Percentiles rank a stretch among this genome's conserved stretches.
Evolutionary conservation across 2,888 invertebrate species (phyloP).

Genomic region (Orchesella flavescens): DNA sequence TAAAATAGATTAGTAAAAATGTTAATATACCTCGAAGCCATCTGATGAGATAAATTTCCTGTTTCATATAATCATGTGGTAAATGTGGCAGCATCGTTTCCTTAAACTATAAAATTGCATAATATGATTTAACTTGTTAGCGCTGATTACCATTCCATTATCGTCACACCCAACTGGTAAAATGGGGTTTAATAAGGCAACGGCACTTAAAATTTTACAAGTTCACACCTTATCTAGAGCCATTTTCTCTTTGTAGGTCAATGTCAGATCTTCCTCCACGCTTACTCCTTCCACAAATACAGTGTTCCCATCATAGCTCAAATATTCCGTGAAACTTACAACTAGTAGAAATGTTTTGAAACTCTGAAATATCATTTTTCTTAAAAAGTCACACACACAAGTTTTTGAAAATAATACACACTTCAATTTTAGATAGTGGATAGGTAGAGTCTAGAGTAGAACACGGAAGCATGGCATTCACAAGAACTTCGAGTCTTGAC

Average conservation of each 20-base stretch:
- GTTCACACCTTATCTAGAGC: slow-evolving; percentile 46
- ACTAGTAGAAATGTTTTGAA: no score
- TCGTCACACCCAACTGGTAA: no score
- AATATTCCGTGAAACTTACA: no score
- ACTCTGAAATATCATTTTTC: no score
- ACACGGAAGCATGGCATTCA: no score
- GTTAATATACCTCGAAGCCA: slow-evolving; percentile 32
- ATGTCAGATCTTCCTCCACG: slow-evolving; percentile 43
- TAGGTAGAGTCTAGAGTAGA: no score
- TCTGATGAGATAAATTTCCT: slow-evolving; percentile 39
- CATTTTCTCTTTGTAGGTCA: slow-evolving; percentile 30
- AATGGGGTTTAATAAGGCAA: background rate
- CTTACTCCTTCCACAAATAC: slow-evolving; percentile 14
- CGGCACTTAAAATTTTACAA: background rate
- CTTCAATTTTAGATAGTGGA: no score
- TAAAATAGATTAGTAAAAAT: background rate
- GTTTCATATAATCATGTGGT: slow-evolving; percentile 45
- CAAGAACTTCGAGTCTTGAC: no score
- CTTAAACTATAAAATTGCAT: slow-evolving; percentile 43
- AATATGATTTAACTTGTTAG: background rate
- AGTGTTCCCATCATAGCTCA: background rate
- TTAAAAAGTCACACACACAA: no score
- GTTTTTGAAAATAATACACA: no score
- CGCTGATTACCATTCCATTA: no score
- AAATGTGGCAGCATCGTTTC: background rate